phyloP scores from a whole-genome alignment of 2,797 vertebrate species.

The Gallinago solitaria region DNA sequence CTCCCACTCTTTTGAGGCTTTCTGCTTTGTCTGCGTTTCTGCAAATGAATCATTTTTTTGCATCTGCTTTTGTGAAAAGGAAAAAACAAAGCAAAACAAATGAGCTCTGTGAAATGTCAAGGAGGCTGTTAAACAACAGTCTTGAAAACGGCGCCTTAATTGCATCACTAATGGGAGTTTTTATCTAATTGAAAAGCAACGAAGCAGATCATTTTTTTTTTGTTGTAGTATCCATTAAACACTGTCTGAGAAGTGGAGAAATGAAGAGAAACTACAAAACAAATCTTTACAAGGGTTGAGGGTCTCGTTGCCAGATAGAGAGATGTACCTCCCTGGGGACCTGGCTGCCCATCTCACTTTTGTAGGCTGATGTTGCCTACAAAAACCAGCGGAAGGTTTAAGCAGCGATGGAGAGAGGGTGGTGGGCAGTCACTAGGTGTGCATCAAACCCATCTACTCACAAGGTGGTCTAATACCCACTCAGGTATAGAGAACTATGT shows the following conservation, averaged over 20 bases:
- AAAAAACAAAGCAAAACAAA: slow-evolving; percentile 51
- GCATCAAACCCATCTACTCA: background rate
- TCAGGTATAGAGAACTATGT: background rate
- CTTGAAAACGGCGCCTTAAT: slow-evolving; percentile 38
- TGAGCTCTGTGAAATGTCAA: slow-evolving; percentile 62
- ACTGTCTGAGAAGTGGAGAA: slow-evolving; percentile 11
- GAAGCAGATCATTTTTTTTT: slow-evolving; percentile 43
- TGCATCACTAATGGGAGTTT: slow-evolving; percentile 55
- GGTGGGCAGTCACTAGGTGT: background rate
- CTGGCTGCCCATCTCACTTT: background rate
- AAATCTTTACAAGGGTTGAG: background rate
- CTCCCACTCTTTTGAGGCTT: slow-evolving; percentile 8
- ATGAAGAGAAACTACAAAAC: background rate
- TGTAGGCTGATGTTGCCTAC: background rate
- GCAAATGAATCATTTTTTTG: slow-evolving; percentile 19
- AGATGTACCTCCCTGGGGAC: background rate
- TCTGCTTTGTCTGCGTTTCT: slow-evolving; percentile 39
- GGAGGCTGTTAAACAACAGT: slow-evolving; percentile 56
- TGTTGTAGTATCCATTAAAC: slow-evolving; percentile 23
- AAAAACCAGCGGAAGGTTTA: background rate
- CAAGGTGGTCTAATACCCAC: background rate
- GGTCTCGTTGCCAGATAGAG: background rate
- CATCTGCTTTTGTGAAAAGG: slow-evolving; percentile 22
- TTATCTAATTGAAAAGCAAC: slow-evolving; percentile 64
- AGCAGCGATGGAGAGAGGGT: background rate